Conservation (phyloP, 2,888 invertebrate genomes). For the Noctuana brunneofusca region DNA sequence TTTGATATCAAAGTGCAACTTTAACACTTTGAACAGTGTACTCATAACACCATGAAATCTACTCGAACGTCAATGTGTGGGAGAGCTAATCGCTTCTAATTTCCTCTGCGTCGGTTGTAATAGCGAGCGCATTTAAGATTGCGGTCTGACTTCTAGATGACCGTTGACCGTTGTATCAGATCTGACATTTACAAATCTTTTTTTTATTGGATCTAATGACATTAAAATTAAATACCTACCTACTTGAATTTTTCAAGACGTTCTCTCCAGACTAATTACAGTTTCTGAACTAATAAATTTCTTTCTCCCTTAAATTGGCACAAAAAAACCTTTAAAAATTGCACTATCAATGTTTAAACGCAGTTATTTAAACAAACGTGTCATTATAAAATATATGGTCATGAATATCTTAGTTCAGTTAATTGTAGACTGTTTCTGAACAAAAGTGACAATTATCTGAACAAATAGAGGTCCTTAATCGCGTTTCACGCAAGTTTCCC, state of each 20-base stretch:
- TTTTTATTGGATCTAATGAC: not conserved
- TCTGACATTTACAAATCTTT: not conserved
- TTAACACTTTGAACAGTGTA: slow-evolving; percentile 1
- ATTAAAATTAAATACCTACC: too few relatives aligned
- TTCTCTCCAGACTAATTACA: not conserved
- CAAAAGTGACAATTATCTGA: slow-evolving; percentile 18
- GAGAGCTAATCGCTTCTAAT: slow-evolving; percentile 20
- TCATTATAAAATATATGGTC: not conserved
- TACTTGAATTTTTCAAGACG: too few relatives aligned
- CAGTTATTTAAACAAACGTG: not conserved
- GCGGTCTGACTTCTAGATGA: not conserved
- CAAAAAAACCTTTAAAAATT: not conserved
- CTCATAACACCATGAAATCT: slow-evolving; percentile 8
- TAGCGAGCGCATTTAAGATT: slow-evolving; percentile 11
- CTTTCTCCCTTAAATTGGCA: not conserved
- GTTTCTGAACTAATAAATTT: not conserved
- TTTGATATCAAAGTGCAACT: not conserved
- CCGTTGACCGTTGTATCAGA: not conserved
- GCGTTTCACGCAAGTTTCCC: slow-evolving; percentile 78
- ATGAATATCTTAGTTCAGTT: not conserved
- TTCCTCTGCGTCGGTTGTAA: slow-evolving; percentile 17
- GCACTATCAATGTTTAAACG: not conserved
- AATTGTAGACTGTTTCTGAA: not conserved
- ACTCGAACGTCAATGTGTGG: slow-evolving; percentile 14
- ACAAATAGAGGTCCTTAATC: slow-evolving; percentile 67